Base-by-base conservation (phyloP, 2,797 vertebrate genomes). In the Pteronotus mesoamericanus region DNA sequence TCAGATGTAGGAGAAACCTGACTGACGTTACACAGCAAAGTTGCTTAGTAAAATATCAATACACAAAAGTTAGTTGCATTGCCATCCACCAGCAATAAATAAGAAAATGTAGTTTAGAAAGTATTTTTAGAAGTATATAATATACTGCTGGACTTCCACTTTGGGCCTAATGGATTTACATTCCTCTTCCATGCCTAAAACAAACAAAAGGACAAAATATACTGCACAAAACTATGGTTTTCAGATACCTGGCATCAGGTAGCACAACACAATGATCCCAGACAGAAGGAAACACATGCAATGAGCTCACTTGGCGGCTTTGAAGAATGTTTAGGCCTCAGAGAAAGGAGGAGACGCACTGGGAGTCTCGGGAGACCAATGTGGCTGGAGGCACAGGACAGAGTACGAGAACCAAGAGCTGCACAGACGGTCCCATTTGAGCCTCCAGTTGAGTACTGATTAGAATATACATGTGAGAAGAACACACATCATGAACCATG, bases 71-170 rank as follows among this genome's bases (percentile, higher is more conserved):
- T 85, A 94, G 72, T 10, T 61, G 37, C 34, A 37, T 79, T 96
- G 77, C 39, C 68, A 82, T 46, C 53, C 1, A 74, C 22, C 22
- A 90, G 55, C 44, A 94, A 55, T 77, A 72, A 86, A 85, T 9
- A 95, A 86, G 69, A 86, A 92, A 95, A 72, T 26, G 2, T 80
- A 51, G 29, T 34, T 75, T 91, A 74, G 78, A 80, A 85, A 89
- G 37, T 75, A 64, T 46, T 59, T 79, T 84, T 6, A 26, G n/a
- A 42, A 84, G 32, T 66, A 64, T 42, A 21, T 66, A 89, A 89
- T 16, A 86, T 10, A 37, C 46, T 46, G 68, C 19, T 93, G 44
- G 29, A 75, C 48, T 95, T 89, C 39, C 19, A 53, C 53, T 86
- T 48, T 86, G 55, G 48, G 85, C 44, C 83, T 86, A 94, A 59